Conservation (phyloP, 2,888 invertebrate genomes). For the Aphodius sticticus region DNA sequence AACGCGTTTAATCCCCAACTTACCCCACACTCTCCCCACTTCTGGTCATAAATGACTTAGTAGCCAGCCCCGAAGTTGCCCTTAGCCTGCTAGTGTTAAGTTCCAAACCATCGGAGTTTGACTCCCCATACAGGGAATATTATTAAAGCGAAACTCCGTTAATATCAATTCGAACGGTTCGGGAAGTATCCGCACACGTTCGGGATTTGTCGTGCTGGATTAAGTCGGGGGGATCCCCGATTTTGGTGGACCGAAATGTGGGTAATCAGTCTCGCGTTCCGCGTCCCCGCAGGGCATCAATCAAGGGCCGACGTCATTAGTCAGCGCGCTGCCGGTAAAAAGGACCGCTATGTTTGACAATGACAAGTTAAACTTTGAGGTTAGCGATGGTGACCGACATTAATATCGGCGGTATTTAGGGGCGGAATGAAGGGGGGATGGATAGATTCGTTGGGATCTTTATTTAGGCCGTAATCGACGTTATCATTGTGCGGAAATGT, state of each 20-base stretch:
- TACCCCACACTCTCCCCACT: not conserved
- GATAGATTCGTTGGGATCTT: not conserved
- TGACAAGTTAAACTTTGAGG: not conserved
- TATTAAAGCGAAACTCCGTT: not conserved
- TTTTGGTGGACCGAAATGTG: slow-evolving; percentile 18
- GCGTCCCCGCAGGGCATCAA: slow-evolving; percentile 23
- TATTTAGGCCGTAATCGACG: not conserved
- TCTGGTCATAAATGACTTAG: not conserved
- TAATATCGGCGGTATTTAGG: not conserved
- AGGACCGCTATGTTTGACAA: slow-evolving; percentile 26
- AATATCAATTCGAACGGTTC: not conserved
- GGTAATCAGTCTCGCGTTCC: slow-evolving; percentile 28
- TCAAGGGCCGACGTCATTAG: slow-evolving; percentile 31
- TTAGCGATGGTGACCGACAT: not conserved
- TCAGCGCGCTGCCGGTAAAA: slow-evolving; percentile 26
- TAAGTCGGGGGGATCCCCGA: not conserved
- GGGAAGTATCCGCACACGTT: not conserved
- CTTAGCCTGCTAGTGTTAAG: not conserved
- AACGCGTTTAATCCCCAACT: not conserved
- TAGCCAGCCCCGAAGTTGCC: not conserved
- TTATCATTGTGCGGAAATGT: too few species aligned
- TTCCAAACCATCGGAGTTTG: not conserved
- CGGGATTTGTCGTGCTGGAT: not conserved
- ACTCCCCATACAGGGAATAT: not conserved
- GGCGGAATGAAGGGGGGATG: not conserved